These are phyloP conservation scores for Ivindomyrus marchei DNA, from an alignment of 2,113 vertebrate species.

Conservation along the genomic window DNA sequence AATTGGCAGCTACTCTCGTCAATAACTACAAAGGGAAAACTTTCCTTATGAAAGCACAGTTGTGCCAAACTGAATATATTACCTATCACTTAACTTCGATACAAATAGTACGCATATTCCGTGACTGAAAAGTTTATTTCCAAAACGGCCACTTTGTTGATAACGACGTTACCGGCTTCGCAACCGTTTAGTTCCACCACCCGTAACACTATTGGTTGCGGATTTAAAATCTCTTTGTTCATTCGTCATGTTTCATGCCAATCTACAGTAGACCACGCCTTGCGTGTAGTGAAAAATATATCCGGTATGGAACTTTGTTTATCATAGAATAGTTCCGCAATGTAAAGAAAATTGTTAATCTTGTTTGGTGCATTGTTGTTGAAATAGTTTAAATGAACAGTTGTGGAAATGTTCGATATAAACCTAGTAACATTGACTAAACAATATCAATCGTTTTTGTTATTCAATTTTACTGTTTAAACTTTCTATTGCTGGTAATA, in stretches of 20 bases:
- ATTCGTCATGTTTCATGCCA: constrained; percentile 17
- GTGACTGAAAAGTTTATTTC: background rate
- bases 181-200: constrained; percentile 10
- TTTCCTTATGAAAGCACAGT: background rate
- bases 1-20: background rate
- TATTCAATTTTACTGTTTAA: background rate
- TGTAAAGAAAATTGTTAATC: background rate
- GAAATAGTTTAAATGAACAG: background rate
- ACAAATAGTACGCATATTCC: background rate
- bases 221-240: background rate
- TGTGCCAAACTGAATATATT: background rate
- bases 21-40: background rate
- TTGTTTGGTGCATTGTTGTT: background rate
- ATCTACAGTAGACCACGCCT: constrained; percentile 10
- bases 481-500: background rate
- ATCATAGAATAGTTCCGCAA: constrained; percentile 2
- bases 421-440: background rate
- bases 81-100: background rate
- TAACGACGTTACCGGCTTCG: constrained; percentile 23
- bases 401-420: background rate
- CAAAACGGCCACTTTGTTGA: constrained; percentile 26
- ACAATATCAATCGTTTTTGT: background rate
- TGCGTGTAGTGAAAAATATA: background rate
- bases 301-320: background rate
- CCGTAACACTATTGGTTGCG: constrained; percentile 23